A percentile compares a stretch with the other conserved stretches of the same genome.
These are phyloP conservation scores for Ernsta delagoae DNA, from an alignment of 2,888 invertebrate species.

Conservation along the genomic window DNA sequence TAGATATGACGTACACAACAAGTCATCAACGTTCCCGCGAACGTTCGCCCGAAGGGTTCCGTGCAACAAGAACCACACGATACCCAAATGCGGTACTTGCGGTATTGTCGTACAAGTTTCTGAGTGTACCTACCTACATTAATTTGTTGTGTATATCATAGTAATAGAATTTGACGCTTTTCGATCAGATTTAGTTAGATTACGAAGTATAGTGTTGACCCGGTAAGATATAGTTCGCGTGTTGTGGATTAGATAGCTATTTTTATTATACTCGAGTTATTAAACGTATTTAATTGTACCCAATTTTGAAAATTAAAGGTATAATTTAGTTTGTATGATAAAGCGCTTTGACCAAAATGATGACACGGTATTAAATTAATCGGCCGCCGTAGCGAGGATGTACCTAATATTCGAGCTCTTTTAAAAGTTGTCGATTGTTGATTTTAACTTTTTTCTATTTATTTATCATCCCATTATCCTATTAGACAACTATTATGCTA, in stretches of 20 bases:
- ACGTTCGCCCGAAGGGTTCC: slow-evolving; percentile 61
- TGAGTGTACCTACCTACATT: background rate
- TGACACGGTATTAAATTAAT: no score
- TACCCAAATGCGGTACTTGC: slow-evolving; percentile 74
- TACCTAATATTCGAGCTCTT: background rate
- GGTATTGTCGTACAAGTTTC: slow-evolving; percentile 13
- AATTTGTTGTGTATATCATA: background rate
- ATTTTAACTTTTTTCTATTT: no score
- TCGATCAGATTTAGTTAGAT: background rate
- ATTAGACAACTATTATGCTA: no score
- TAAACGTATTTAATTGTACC: background rate
- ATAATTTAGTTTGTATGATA: no score
- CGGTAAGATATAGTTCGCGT: slow-evolving; percentile 5
- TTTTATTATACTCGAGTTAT: background rate
- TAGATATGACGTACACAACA: slow-evolving; percentile 65
- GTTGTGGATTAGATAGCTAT: slow-evolving; percentile 22
- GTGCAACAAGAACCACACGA: slow-evolving; percentile 75
- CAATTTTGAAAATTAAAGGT: background rate
- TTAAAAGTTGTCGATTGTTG: no score
- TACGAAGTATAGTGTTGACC: background rate
- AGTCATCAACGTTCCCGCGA: slow-evolving; percentile 75
- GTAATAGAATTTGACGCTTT: slow-evolving; percentile 17
- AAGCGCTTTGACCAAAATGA: no score
- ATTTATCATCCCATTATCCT: no score
- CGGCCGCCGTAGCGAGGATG: no score